phyloP scores from a whole-genome alignment of 2,113 vertebrate species.

The Balaeniceps rex region DNA sequence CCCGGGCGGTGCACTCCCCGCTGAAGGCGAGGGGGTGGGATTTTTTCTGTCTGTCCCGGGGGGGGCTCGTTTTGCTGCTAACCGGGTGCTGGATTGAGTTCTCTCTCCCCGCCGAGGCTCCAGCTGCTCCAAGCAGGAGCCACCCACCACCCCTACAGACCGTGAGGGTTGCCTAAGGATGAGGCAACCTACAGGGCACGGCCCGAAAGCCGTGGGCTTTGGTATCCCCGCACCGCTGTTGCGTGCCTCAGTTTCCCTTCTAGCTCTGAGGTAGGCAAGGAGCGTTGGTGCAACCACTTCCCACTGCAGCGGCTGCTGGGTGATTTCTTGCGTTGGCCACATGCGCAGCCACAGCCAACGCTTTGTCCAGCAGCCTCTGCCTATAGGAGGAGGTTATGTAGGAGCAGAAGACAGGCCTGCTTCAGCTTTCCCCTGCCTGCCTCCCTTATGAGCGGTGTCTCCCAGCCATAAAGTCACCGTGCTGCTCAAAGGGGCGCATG shows the following conservation, averaged over 20 bases:
- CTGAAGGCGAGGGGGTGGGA: not conserved
- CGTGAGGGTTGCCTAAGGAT: not conserved
- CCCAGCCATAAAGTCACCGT: not conserved
- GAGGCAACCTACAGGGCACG: too few species aligned
- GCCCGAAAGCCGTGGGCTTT: not conserved
- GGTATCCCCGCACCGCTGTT: fast-evolving
- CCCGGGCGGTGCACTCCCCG: not conserved
- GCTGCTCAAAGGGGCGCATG: not conserved
- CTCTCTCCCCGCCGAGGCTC: not conserved
- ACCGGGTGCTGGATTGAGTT: not conserved
- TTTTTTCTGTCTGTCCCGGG: too few species aligned
- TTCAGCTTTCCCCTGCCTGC: not conserved
- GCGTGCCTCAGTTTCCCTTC: not conserved
- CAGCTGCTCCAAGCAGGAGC: not conserved
- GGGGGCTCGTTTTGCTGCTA: not conserved
- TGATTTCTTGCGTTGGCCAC: not conserved
- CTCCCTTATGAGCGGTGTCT: not conserved
- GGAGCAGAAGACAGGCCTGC: fast-evolving
- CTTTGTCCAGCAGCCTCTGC: not conserved
- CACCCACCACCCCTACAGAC: too few species aligned
- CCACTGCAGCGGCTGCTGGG: not conserved
- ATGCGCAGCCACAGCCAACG: not conserved
- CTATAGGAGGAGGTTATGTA: not conserved
- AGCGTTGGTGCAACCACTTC: not conserved
- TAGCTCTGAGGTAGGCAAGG: not conserved